phyloP scores from a whole-genome alignment of 2,797 vertebrate genomes.

The Catostomus latipinnis region DNA sequence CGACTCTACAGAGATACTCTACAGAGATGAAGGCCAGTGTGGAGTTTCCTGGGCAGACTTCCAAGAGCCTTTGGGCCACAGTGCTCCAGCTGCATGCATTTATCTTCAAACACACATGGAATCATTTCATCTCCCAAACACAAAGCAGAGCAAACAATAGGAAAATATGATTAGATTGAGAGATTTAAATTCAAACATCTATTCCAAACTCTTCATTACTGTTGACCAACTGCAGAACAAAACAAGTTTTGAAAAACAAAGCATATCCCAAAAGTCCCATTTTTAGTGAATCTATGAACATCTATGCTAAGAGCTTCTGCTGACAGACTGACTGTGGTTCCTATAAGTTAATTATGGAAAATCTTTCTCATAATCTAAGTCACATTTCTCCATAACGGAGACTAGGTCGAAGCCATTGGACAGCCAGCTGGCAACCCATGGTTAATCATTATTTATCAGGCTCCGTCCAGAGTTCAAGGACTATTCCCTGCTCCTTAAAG shows the following conservation, averaged over 20 bases:
- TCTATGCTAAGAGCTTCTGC: not conserved
- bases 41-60: conserved; percentile 32
- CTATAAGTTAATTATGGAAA: not conserved
- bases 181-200: conserved; percentile 20
- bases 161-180: not conserved
- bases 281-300: not conserved
- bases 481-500: conserved; percentile 5
- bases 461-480: not conserved
- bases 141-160: conserved; percentile 3
- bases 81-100: conserved; percentile 38
- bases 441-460: not conserved
- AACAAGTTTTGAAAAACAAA: not conserved
- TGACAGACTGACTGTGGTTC: not conserved
- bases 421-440: not conserved
- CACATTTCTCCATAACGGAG: not conserved
- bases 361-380: not conserved
- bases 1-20: not conserved
- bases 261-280: not conserved
- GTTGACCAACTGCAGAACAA: not conserved
- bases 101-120: conserved; percentile 46
- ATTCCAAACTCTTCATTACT: conserved; percentile 15
- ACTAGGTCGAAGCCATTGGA: not conserved
- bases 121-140: conserved; percentile 41
- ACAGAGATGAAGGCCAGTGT: conserved; percentile 35
- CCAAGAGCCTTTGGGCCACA: not conserved